Evolutionary conservation across 1,140 invertebrate genomes (phyloP), one percentile per base, ranked within the genome.

Genomic region (Manduca sexta): DNA sequence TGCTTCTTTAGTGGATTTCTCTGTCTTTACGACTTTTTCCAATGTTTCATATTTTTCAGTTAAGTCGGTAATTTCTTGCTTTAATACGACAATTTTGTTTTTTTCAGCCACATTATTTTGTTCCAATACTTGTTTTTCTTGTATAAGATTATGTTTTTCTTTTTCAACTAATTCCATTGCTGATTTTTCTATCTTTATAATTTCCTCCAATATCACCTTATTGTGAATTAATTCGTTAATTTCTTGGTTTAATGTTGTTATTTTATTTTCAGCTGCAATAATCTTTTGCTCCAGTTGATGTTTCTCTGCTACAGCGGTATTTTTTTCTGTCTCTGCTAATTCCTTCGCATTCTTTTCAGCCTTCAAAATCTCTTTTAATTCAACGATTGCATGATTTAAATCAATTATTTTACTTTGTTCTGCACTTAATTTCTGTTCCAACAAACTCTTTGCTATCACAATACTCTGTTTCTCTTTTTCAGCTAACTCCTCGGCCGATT

Each of bases 121-220:
- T 33, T 50, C 43, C 15, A 66, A 49, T 12, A 38, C 17, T 17
- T 31, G 17, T 41, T 66, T 60, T 16, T 40, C 8, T 3, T 49
- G 44, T 6, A 14, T 39, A 17, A 60, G 33, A 26, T 50, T 29
- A 40, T 48, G 29, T 30, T 55, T 60, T 49, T 64, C 56, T 39
- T 50, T 45, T 50, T 66, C 59, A 33, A 42, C 38, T 38, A 56
- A 53, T 16, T 60, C 43, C 33, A 52, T 66, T 10, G 44, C 45
- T 38, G 48, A 8, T 26, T 26, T 26, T 26, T 26, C 21, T 5
- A 8, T 26, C 21, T 5, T 26, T 26, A 5, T 26, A 26, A 26
- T 45, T 52, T 45, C 14, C 16, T 14, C 11, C 34, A 35, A 12
- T 12, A 13, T n/a, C 14, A 12, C n/a, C 11, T 35, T 35, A 12